Evolutionary conservation across 2,888 invertebrate genomes (phyloP), one percentile per base, ranked within the genome.

Genomic region (Phasia obesa): DNA sequence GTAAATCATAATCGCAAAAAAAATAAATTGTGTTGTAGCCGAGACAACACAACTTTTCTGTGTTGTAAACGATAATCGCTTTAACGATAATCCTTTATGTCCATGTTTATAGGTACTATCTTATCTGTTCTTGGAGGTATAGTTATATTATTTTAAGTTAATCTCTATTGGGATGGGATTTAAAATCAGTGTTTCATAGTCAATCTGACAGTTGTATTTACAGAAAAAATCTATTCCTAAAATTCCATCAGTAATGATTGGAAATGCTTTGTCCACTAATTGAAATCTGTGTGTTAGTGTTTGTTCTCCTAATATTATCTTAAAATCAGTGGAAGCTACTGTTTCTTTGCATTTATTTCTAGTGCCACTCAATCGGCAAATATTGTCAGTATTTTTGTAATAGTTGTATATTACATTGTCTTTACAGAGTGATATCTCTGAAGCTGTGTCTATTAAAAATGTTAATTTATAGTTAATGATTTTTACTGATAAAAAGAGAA

Each of bases 81-180:
- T n/a, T n/a, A n/a, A n/a, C n/a, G n/a, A n/a, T n/a, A n/a, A n/a
- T 35, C 35, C 2, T 35, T 6, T 6, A 11, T 35, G 9, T 11
- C 1, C 1, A 11, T 1, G 35, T 35, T 35, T 11, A 35, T 35
- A 11, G 35, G 35, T 35, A 35, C 11, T 49, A 64, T 49, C 13
- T 64, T 64, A 5, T 64, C 47, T 17, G 19, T 64, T 64, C 49
- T 64, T 15, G 35, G 57, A 1, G 57, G 19, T 57, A 35, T 35
- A 31, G 5, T 57, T 19, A 57, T 57, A 57, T 31, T 57, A 27
- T 47, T 64, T 64, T 27, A 7, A 27, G 6, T 49, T 64, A 21
- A 47, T 64, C 13, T 64, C 64, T 64, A 64, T 64, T 31, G 49
- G 47, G 19, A 64, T 49, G 49, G 31, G 13, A 31, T 47, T 64